A percentile compares a stretch with the other conserved stretches of the same genome.
Evolutionary conservation across 2,113 vertebrate genomes (phyloP).

Genomic region (Plecotus auritus): DNA sequence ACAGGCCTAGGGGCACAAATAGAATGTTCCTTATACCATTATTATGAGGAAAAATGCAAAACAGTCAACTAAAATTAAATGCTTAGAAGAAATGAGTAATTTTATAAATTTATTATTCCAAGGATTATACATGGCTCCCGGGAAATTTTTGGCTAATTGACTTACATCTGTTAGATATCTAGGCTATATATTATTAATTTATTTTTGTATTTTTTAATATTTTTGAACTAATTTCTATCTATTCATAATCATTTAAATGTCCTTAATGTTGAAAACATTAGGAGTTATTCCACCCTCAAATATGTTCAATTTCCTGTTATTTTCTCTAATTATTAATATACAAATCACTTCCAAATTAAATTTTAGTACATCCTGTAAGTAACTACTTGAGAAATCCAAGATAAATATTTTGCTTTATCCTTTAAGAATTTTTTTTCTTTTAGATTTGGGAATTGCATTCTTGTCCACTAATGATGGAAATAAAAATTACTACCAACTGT

Average conservation of each 20-base stretch:
- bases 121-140: neutral
- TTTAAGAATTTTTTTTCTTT: neutral
- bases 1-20: neutral
- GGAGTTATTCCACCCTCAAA: neutral
- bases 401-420: neutral
- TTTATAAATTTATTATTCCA: neutral
- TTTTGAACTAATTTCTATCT: neutral
- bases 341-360: neutral
- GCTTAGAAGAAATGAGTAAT: neutral
- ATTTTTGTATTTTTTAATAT: neutral
- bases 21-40: neutral
- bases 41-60: neutral
- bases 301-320: neutral
- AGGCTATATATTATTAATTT: neutral
- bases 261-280: neutral
- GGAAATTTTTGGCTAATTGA: neutral
- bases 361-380: neutral
- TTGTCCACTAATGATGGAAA: neutral
- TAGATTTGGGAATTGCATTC: neutral
- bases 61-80: conserved; percentile 19
- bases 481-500: neutral
- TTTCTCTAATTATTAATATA: neutral
- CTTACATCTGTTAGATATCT: neutral
- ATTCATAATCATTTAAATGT: neutral
- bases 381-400: neutral